These are phyloP conservation scores for Anguilla marmorata DNA, from an alignment of 2,797 vertebrate genomes.

Conservation along the genomic window DNA sequence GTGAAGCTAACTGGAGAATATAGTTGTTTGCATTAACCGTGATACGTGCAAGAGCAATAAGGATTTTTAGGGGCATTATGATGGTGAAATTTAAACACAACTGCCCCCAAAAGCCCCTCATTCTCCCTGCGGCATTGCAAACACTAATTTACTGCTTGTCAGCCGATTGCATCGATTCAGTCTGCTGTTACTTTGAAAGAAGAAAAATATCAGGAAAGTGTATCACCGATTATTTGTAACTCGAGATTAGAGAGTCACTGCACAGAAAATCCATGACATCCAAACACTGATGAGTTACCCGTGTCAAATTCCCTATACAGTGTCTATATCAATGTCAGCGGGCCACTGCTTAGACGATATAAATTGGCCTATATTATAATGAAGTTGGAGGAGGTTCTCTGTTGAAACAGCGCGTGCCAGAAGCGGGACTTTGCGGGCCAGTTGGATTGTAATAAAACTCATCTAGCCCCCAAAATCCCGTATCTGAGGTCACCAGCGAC, in stretches of 20 bases:
- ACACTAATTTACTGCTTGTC: conserved; percentile 35
- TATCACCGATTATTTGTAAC: neutral
- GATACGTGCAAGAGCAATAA: conserved; percentile 91
- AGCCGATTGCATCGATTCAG: neutral
- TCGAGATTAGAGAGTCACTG: neutral
- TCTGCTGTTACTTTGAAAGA: neutral
- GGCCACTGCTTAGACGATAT: neutral
- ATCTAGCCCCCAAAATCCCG: conserved; percentile 90
- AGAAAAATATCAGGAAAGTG: neutral
- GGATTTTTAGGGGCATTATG: conserved; percentile 96
- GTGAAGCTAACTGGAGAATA: neutral
- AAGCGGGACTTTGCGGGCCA: conserved; percentile 93
- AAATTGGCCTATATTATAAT: neutral
- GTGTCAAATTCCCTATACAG: conserved; percentile 10
- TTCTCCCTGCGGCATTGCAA: conserved; percentile 81
- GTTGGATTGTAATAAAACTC: conserved; percentile 85
- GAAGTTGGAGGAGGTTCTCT: conserved; percentile 33
- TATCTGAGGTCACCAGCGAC: conserved; percentile 76
- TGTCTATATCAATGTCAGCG: neutral
- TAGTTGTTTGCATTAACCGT: conserved; percentile 37
- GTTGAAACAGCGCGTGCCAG: conserved; percentile 76
- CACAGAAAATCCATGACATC: conserved; percentile 16
- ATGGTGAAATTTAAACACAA: conserved; percentile 85
- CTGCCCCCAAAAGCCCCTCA: conserved; percentile 94
- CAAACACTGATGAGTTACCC: neutral